phyloP scores from a whole-genome alignment of 2,113 vertebrate species.

The Oreochromis tanganicae region DNA sequence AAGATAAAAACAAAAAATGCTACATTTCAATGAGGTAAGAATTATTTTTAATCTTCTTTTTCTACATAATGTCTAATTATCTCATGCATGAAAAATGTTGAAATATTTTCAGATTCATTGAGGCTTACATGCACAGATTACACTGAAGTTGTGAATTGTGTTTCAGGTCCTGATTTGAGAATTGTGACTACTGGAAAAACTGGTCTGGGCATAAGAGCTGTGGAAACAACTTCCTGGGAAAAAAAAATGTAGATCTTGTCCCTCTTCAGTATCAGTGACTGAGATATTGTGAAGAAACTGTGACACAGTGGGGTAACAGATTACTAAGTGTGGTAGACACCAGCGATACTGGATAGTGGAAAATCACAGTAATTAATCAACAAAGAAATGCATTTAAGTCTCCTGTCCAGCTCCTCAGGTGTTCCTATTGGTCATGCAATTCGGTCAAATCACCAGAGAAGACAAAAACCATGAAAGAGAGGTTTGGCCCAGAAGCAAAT shows the following conservation, averaged over 20 bases:
- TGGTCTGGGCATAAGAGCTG: too few relatives aligned
- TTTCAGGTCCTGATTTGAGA: too few relatives aligned
- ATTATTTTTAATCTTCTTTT: accelerated
- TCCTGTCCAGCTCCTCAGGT: accelerated
- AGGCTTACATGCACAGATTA: neutral
- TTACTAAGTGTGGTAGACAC: neutral
- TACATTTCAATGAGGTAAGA: accelerated
- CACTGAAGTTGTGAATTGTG: neutral
- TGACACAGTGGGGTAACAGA: too few relatives aligned
- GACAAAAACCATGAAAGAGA: neutral
- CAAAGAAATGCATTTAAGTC: neutral
- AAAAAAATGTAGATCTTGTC: neutral
- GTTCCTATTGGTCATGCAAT: neutral
- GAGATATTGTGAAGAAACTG: neutral
- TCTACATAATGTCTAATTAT: neutral
- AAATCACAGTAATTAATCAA: neutral
- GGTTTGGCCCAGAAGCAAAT: neutral
- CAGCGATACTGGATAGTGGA: accelerated
- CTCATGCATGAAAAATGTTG: neutral
- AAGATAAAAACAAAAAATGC: neutral
- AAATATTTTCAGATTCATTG: neutral
- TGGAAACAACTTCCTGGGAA: too few relatives aligned
- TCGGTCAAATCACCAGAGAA: neutral
- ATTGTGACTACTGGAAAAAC: neutral
- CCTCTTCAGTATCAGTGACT: neutral